These are phyloP conservation scores for Anoplophora glabripennis DNA, from an alignment of 1,140 invertebrate genomes.

Conservation along the genomic window DNA sequence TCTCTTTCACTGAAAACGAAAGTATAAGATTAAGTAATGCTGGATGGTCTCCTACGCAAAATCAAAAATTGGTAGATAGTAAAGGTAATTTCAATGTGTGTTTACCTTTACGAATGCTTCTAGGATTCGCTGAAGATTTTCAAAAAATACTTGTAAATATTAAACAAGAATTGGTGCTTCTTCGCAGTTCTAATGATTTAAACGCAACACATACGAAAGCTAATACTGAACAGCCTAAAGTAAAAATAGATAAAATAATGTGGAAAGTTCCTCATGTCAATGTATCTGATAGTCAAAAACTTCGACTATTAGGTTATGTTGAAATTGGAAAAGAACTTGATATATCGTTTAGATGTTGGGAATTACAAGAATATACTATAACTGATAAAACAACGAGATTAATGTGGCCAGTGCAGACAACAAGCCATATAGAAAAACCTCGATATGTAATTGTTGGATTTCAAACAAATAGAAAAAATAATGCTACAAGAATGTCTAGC, in stretches of 20 bases:
- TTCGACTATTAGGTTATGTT: background rate
- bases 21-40: constrained; percentile 2
- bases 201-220: background rate
- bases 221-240: background rate
- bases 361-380: constrained; percentile 39
- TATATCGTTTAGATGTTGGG: constrained; percentile 38
- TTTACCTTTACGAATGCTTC: constrained; percentile 4
- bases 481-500: too few species aligned
- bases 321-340: constrained; percentile 22
- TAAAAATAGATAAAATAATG: constrained; percentile 8
- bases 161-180: constrained; percentile 10
- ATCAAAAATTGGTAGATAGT: background rate
- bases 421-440: constrained; percentile 21
- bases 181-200: constrained; percentile 3
- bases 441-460: constrained; percentile 1
- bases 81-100: constrained; percentile 8
- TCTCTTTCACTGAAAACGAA: background rate
- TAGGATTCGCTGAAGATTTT: constrained; percentile 13
- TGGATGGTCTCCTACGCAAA: background rate
- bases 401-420: constrained; percentile 30
- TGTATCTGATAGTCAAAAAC: too few species aligned
- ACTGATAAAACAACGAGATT: constrained; percentile 25
- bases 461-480: constrained; percentile 1
- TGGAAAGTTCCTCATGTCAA: constrained; percentile 4
- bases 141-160: constrained; percentile 11